phyloP scores from a whole-genome alignment of 2,113 vertebrate species.

The Chloebia gouldiae region DNA sequence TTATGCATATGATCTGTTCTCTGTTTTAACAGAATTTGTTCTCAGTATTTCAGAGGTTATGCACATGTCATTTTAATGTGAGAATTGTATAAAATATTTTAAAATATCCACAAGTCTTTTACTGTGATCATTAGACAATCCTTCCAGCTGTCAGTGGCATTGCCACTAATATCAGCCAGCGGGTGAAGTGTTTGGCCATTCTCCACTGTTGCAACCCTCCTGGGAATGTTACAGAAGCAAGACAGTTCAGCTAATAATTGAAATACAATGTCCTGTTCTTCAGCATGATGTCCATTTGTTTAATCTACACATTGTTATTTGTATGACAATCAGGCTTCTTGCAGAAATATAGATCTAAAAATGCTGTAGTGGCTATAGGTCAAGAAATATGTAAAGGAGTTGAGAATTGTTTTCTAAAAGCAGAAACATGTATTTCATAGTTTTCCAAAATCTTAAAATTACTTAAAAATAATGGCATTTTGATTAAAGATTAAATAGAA shows the following conservation, averaged over 20 bases:
- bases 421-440: neutral
- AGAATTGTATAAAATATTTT: neutral
- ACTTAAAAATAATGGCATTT: neutral
- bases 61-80: neutral
- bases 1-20: neutral
- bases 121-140: neutral
- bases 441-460: neutral
- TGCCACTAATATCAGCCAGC: neutral
- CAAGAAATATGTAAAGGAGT: neutral
- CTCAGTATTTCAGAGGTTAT: neutral
- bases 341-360: neutral
- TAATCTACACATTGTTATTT: neutral
- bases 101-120: neutral
- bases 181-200: neutral
- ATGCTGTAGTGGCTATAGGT: neutral
- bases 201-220: neutral
- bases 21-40: neutral
- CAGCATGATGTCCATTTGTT: neutral
- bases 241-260: neutral
- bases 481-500: neutral
- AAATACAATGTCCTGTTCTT: neutral
- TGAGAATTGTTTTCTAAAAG: neutral
- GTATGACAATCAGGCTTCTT: fast-evolving
- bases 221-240: neutral
- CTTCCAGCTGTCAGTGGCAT: neutral